These are phyloP conservation scores for Epinephelus cyanopodus DNA, from an alignment of 2,113 vertebrate genomes.

Conservation along the genomic window DNA sequence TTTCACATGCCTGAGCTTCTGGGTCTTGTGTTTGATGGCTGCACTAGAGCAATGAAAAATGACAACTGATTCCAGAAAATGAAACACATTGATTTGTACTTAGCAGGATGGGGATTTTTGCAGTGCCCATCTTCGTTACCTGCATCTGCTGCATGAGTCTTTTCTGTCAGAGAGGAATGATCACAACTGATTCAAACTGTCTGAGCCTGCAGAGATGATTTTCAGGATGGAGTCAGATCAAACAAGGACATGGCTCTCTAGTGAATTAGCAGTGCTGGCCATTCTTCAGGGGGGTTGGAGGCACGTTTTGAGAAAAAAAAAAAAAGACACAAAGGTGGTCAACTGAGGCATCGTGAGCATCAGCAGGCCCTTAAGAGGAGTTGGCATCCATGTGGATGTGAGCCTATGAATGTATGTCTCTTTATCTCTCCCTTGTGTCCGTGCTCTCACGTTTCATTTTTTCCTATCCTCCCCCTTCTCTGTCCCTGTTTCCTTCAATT, in stretches of 20 bases:
- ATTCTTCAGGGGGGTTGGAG: conserved; percentile 26
- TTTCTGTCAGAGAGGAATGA: conserved; percentile 14
- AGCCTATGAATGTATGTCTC: conserved; percentile 34
- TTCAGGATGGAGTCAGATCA: conserved; percentile 55
- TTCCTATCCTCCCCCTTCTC: conserved; percentile 45
- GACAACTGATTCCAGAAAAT: neutral
- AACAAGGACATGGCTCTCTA: conserved; percentile 36
- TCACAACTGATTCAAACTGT: conserved; percentile 29
- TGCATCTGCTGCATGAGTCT: conserved; percentile 17
- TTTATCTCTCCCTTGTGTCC: conserved; percentile 46
- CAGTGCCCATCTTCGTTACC: neutral
- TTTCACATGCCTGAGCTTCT: too few relatives aligned
- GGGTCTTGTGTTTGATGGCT: neutral
- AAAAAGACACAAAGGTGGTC: conserved; percentile 45
- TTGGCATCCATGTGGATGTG: conserved; percentile 36
- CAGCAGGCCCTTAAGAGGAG: conserved; percentile 46
- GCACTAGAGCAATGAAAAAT: neutral
- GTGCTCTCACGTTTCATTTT: conserved; percentile 54
- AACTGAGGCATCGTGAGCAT: conserved; percentile 23
- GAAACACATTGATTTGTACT: neutral
- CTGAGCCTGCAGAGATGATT: conserved; percentile 44
- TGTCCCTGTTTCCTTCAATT: conserved; percentile 63
- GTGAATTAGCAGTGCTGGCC: conserved; percentile 19
- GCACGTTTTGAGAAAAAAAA: conserved; percentile 2
- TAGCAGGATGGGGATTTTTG: neutral